Base-by-base conservation (phyloP, 1,140 invertebrate genomes). In the Nautilus pompilius region DNA sequence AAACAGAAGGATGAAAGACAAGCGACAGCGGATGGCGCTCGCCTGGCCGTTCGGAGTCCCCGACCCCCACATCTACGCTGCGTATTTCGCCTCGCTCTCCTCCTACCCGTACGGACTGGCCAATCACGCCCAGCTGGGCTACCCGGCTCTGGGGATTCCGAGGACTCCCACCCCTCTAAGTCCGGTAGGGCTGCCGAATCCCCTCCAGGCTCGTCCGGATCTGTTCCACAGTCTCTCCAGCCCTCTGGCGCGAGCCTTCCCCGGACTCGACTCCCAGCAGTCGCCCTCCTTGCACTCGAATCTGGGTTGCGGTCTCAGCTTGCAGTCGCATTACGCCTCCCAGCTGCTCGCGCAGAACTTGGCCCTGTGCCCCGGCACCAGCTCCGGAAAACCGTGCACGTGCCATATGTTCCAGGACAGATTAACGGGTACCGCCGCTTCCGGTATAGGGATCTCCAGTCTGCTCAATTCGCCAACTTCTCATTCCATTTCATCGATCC, bases 1-100 rank as follows among this genome's bases (percentile, higher is more conserved):
- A 87, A 99, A 99, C 76, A 87, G 96, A 15, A 87, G 96, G 26
- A 99, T 99, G 96, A 99, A 99, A 77, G 95, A 98, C 84, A 99
- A 98, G 75, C 86, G 96, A 0, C 95, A 99, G 78, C 84, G 93
- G 4, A 90, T 97, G 82, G 92, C 95, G 0, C 88, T 98, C 62
- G 89, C 93, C 0, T 98, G 95, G 95, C 95, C 96, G 0, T 96
- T 96, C 78, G 79, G 79, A 5, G 76, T 82, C 29, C 70, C 77
- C 1, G 95, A 98, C 74, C 95, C 95, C 2, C 88, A 92, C 1
- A 88, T 98, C 66, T 93, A 94, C 2, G 93, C 93, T 0, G 92
- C 92, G 24, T 85, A 97, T 4, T 85, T 96, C 0, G 93, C 95
- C 72, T 93, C 93, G 0, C 92, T 93, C 0, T 90, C 91, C 15